Conservation (phyloP, 2,113 vertebrate species). For the Thymallus thymallus region DNA sequence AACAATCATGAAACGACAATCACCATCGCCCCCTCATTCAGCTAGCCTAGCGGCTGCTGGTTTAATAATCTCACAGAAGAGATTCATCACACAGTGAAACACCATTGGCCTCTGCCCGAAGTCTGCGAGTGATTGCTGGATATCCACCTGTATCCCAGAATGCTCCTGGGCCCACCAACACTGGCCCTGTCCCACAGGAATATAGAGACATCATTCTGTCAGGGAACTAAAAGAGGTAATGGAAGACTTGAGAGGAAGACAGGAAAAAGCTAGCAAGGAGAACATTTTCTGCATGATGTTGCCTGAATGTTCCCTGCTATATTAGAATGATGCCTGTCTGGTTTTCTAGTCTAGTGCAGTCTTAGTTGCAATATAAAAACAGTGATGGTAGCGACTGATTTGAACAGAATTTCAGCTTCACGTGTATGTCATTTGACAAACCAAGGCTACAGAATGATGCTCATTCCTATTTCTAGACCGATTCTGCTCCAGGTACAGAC, state of each 20-base stretch:
- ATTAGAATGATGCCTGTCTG: too few species aligned
- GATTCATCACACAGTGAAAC: too few species aligned
- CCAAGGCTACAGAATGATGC: slow-evolving; percentile 1
- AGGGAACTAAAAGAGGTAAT: background rate
- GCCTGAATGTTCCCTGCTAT: too few species aligned
- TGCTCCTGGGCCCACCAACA: background rate
- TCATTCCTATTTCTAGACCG: slow-evolving; percentile 50
- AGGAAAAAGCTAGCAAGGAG: background rate
- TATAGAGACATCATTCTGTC: background rate
- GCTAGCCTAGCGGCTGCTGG: background rate
- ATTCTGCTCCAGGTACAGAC: slow-evolving; percentile 62
- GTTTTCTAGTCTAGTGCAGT: background rate
- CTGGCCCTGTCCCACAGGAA: background rate
- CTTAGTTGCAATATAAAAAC: background rate
- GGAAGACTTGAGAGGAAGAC: background rate
- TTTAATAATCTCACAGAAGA: slow-evolving; percentile 1
- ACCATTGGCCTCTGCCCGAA: too few species aligned
- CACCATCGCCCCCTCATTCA: background rate
- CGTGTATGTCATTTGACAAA: slow-evolving; percentile 15
- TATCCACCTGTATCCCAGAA: background rate
- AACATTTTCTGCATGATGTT: background rate
- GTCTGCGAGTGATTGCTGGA: background rate
- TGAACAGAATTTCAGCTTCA: too few species aligned
- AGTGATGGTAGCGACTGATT: too few species aligned
- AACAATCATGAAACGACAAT: too few species aligned